phyloP scores from a whole-genome alignment of 2,888 invertebrate species.

The Zootermopsis nevadensis region DNA sequence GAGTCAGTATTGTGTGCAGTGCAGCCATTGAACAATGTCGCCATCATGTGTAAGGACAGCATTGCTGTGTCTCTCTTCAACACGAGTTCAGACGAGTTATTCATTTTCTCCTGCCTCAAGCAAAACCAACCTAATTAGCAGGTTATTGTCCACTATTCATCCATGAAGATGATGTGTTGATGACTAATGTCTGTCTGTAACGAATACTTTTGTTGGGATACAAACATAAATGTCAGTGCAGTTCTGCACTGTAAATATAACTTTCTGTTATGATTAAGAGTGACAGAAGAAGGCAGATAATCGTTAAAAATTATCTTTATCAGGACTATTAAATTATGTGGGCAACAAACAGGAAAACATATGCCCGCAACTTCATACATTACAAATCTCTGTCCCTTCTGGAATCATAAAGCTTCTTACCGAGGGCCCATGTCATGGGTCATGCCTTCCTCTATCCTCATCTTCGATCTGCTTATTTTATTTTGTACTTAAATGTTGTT shows the following conservation, averaged over 20 bases:
- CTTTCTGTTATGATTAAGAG: background rate
- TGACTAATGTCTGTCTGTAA: background rate
- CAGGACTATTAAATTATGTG: too few relatives aligned
- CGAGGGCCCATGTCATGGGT: too few relatives aligned
- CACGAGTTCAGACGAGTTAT: background rate
- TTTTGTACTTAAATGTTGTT: too few relatives aligned
- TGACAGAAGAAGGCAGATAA: background rate
- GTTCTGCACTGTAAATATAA: background rate
- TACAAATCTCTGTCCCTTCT: too few relatives aligned
- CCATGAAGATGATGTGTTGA: background rate
- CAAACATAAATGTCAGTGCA: background rate
- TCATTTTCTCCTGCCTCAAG: background rate
- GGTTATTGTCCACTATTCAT: background rate
- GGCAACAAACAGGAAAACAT: too few relatives aligned
- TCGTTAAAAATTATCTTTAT: too few relatives aligned
- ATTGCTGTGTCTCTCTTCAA: background rate
- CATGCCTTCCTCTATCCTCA: too few relatives aligned
- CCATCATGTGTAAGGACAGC: background rate
- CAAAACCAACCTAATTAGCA: constrained; percentile 1
- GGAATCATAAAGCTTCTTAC: too few relatives aligned
- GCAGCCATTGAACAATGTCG: background rate
- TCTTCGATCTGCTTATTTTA: too few relatives aligned
- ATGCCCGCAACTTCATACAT: too few relatives aligned
- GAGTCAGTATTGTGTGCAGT: background rate
- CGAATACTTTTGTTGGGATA: background rate